These are phyloP conservation scores for Glaucopsyche alexis DNA, from an alignment of 2,888 invertebrate species.

Conservation along the genomic window DNA sequence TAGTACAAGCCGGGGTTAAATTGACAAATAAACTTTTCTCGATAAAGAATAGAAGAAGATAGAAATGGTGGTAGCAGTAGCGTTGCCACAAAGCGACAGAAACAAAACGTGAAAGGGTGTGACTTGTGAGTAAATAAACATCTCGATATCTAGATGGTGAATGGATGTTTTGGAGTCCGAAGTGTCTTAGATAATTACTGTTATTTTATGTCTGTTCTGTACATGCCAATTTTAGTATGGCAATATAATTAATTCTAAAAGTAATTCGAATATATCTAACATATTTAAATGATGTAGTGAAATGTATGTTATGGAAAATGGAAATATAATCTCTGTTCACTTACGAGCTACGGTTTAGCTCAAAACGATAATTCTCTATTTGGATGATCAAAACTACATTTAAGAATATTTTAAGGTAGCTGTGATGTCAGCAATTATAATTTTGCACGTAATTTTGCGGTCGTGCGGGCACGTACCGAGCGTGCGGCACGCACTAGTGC, in stretches of 20 bases:
- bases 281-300: neutral
- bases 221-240: neutral
- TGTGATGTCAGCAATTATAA: too few relatives aligned
- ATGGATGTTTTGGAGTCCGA: neutral
- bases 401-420: too few relatives aligned
- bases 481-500: neutral
- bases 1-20: slow-evolving; percentile 66
- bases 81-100: slow-evolving; percentile 76
- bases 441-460: neutral
- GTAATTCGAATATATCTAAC: neutral
- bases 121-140: slow-evolving; percentile 42
- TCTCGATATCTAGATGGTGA: slow-evolving; percentile 41
- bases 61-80: slow-evolving; percentile 64
- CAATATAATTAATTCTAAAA: neutral
- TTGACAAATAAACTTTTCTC: slow-evolving; percentile 31
- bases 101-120: slow-evolving; percentile 57
- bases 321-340: too few relatives aligned
- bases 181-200: neutral
- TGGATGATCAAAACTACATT: too few relatives aligned
- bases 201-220: neutral
- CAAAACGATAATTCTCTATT: too few relatives aligned
- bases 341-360: too few relatives aligned
- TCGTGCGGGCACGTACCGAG: neutral
- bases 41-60: slow-evolving; percentile 44
- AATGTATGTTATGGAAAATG: neutral